Evolutionary conservation across 1,140 invertebrate species (phyloP), one percentile per base, ranked within the genome.

Genomic region (Zophobas atratus): DNA sequence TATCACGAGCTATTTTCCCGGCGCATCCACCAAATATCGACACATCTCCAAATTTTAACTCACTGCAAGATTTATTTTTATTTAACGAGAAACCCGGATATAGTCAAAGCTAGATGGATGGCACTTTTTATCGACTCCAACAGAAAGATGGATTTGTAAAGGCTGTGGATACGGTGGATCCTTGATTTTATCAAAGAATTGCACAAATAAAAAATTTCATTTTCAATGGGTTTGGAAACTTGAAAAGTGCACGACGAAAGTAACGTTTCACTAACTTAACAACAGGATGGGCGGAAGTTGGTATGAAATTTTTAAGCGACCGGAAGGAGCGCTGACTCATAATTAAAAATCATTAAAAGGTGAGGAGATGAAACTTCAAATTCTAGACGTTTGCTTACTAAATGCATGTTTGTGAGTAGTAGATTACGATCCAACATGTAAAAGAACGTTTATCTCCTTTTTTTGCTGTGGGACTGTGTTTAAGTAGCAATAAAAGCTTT

Each of bases 51-150:
- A 60, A 60, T 63, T 63, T 63, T 63, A 63, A 63, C 57, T 63
- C 57, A 1, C 6, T 39, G 36, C 32, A 4, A 63, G 57, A 63
- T 63, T 63, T 63, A 63, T 63, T 63, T 63, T 63, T 63, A 63
- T 63, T 63, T 63, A 63, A 63, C 57, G 34, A 63, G 35, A 39
- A 32, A 63, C 57, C 36, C 35, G 57, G 57, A 63, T 63, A 39
- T 20, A 63, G 57, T 63, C 57, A 39, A 39, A 63, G 57, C 57
- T 63, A 63, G 57, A 63, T 63, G 57, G 57, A 63, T 63, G 57
- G 57, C 57, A 63, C 57, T 63, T 63, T 63, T 63, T 63, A 63
- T 63, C 6, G 34, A 63, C 34, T 38, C 38, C 35, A 39, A 39
- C 57, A 41, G 57, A 63, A 39, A 63, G 57, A 63, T 63, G 57